Base-by-base conservation (phyloP, 1,140 invertebrate species). In the Drosophila auraria region DNA sequence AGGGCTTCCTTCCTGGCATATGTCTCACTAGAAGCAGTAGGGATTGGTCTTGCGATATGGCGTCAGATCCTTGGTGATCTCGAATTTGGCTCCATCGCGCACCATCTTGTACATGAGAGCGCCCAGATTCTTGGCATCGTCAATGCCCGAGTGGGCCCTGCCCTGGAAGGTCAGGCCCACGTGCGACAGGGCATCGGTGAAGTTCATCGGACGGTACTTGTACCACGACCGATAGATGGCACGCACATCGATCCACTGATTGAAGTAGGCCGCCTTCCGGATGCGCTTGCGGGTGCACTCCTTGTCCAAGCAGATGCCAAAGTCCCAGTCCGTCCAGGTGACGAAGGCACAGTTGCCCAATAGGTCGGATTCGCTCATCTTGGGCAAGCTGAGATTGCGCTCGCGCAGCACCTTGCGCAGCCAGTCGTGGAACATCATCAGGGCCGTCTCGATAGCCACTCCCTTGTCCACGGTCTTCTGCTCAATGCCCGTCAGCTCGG, bases 81-180 rank as follows among this genome's bases (percentile, higher is more conserved):
- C 82, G 9, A 95, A 82, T 44, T 90, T 76, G 58, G 94, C 94
- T 6, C 95, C 94, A 78, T 95, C 94, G 23, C 93, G 70, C 23
- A 95, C 82, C 92, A 96, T 94, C 83, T 93, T 91, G 54, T 93
- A 93, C 20, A 94, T 94, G 49, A 96, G 93, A 17, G 93, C 87
- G 6, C 95, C 95, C 60, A 96, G 94, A 83, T 96, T 96, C 42
- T 93, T 93, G 9, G 95, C 94, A 91, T 96, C 95, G 87, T 95
- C 94, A 30, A 95, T 87, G 14, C 95, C 95, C 64, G 94, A 95
- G 82, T 96, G 95, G 62, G 94, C 93, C 11, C 92, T 92, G n/a
- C 95, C 95, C 82, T 94, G 93, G 83, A 96, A 95, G 17, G 83
- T 66, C 75, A 96, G 83, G 3, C 94, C 94, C 23, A 95, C 84